A percentile compares a stretch with the other conserved stretches of the same genome.
Conservation (phyloP, 2,113 vertebrate genomes). For the Chrysemys picta region DNA sequence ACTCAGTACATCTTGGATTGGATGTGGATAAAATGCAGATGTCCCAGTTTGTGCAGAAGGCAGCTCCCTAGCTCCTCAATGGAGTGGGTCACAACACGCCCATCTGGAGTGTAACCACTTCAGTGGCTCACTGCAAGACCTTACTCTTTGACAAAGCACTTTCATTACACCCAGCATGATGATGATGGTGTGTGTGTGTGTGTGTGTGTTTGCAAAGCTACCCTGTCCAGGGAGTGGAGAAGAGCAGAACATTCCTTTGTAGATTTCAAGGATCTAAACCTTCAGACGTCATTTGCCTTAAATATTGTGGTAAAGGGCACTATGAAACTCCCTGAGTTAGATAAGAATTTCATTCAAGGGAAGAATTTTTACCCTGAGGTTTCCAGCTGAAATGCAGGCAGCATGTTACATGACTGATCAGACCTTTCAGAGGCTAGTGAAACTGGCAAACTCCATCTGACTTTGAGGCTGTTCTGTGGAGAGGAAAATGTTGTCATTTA, state of each 20-base stretch:
- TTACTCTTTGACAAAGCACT: not conserved
- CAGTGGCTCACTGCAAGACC: not conserved
- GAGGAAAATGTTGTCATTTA: not conserved
- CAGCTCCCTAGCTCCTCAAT: not conserved
- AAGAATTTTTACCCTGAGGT: not conserved
- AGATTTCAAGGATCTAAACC: not conserved
- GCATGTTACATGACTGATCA: not conserved
- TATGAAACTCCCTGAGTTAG: not conserved
- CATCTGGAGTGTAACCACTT: not conserved
- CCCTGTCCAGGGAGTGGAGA: not conserved
- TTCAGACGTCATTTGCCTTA: not conserved
- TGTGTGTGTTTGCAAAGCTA: not conserved
- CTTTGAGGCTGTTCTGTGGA: not conserved
- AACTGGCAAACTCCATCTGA: not conserved
- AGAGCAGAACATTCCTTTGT: not conserved
- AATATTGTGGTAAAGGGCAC: not conserved
- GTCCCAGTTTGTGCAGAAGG: not conserved
- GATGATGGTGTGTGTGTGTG: too few relatives aligned
- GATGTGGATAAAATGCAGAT: not conserved
- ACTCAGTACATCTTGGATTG: not conserved
- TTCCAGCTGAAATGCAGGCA: not conserved
- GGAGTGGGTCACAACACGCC: not conserved
- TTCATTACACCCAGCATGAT: too few relatives aligned
- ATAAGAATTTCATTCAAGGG: not conserved
- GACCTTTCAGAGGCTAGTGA: not conserved